Percentiles rank a stretch among this genome's conserved stretches.
phyloP scores from a whole-genome alignment of 53 echinoderm and acorn worm species.

The Holothuria scabra region DNA sequence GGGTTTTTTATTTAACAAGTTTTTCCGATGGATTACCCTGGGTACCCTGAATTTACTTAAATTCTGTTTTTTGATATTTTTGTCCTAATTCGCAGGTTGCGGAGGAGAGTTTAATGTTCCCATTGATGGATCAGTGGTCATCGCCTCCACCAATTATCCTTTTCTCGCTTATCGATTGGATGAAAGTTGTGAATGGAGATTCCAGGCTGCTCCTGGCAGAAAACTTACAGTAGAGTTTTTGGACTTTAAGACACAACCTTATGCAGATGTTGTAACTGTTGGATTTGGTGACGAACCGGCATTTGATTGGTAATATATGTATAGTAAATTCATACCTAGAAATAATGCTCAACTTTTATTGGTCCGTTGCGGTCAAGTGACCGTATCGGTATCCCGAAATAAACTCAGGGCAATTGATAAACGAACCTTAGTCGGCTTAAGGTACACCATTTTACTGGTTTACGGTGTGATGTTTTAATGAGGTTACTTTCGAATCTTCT shows the following conservation, averaged over 20 bases:
- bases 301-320: slow-evolving; percentile 59
- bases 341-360: too few relatives aligned
- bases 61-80: not conserved
- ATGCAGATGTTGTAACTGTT: slow-evolving; percentile 73
- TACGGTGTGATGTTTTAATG: too few relatives aligned
- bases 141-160: slow-evolving; percentile 86
- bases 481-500: too few relatives aligned
- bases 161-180: slow-evolving; percentile 78
- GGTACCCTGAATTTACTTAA: too few relatives aligned
- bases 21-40: too few relatives aligned
- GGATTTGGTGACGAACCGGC: slow-evolving; percentile 75
- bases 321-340: too few relatives aligned
- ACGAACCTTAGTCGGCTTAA: too few relatives aligned
- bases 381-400: too few relatives aligned
- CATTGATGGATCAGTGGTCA: slow-evolving; percentile 67
- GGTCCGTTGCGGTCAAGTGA: too few relatives aligned
- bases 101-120: slow-evolving; percentile 71
- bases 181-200: slow-evolving; percentile 80
- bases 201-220: slow-evolving; percentile 63
- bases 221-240: slow-evolving; percentile 76
- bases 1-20: too few relatives aligned
- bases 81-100: slow-evolving; percentile 60
- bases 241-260: slow-evolving; percentile 77
- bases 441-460: too few relatives aligned
- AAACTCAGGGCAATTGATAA: too few relatives aligned